Base-by-base conservation (phyloP, 2,888 invertebrate genomes). In the Tenthredo amoena region DNA sequence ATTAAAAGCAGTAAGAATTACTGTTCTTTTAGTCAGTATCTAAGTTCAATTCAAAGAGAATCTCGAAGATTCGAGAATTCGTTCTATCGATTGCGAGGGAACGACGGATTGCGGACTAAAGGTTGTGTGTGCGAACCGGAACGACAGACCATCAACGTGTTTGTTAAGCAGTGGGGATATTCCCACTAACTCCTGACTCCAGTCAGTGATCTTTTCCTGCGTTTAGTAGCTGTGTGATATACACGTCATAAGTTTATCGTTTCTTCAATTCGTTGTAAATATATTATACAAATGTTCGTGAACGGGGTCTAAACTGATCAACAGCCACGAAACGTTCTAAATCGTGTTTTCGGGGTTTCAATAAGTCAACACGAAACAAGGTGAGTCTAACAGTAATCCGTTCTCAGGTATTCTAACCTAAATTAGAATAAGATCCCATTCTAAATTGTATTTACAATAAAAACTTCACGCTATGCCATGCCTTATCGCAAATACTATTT, bases 181-280 rank as follows among this genome's bases (percentile, higher is more conserved):
- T 18, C 58, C 10, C 58, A 21, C 58, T 58, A 2, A 15, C 58
- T 58, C 7, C 58, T 7, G 21, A 55, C 18, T 55, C 55, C 55
- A 68, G 68, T 68, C 15, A 34, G 34, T 68, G 68, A 62, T 62
- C 68, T 34, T 18, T 68, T 2, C 31, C 34, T 34, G 9, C 71
- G 37, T 15, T 9, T 6, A 40, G 40, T 21, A 12, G 43, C 72
- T 43, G 40, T 18, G 43, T 74, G 6, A 43, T 43, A 43, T 71
- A 71, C 71, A 74, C 72, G 72, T 74, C 72, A 74, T 12, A 21
- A 43, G 72, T 74, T 74, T n/a, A 37, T 71, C 40, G 4, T 10
- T 26, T 43, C 40, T 55, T 55, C n/a, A 21, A 18, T 21, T 7
- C 7, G 9, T 12, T 62, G 71, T 71, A 71, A 71, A 71, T 71